A percentile compares a stretch with the other conserved stretches of the same genome.
Conservation (phyloP, 2,888 invertebrate genomes). For the Cheilosia vulpina region DNA sequence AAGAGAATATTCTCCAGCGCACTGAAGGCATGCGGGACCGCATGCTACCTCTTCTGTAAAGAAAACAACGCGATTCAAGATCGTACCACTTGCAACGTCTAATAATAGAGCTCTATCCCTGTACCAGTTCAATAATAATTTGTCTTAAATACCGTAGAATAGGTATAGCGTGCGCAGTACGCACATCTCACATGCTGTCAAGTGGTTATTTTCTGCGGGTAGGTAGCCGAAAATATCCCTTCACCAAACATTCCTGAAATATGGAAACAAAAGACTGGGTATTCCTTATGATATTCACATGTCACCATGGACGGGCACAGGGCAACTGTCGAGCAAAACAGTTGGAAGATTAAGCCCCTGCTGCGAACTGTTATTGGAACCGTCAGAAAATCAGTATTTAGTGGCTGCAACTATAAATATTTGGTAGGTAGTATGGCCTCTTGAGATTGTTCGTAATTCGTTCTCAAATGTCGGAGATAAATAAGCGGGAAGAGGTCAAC, state of each 20-base stretch:
- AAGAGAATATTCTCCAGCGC: conserved; percentile 40
- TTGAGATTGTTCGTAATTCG: conserved; percentile 52
- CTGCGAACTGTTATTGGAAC: conserved; percentile 65
- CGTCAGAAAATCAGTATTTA: conserved; percentile 52
- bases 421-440: conserved; percentile 41
- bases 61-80: conserved; percentile 5
- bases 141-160: background rate
- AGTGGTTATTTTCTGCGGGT: conserved; percentile 54
- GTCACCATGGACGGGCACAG: conserved; percentile 55
- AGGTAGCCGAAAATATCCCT: conserved; percentile 31
- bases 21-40: conserved; percentile 31
- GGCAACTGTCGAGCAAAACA: conserved; percentile 49
- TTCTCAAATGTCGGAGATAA: conserved; percentile 48
- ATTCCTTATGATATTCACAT: conserved; percentile 39
- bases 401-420: conserved; percentile 57
- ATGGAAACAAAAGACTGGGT: conserved; percentile 44
- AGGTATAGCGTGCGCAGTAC: too few species aligned
- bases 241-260: conserved; percentile 51
- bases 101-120: conserved; percentile 42
- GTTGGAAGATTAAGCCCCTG: conserved; percentile 45
- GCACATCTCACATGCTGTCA: conserved; percentile 12
- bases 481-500: background rate
- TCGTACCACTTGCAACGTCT: conserved; percentile 38
- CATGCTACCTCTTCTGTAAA: conserved; percentile 24
- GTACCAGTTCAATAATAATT: conserved; percentile 33